Evolutionary conservation across 1,140 invertebrate genomes (phyloP), one percentile per base, ranked within the genome.

Genomic region (Arctopsyche grandis): DNA sequence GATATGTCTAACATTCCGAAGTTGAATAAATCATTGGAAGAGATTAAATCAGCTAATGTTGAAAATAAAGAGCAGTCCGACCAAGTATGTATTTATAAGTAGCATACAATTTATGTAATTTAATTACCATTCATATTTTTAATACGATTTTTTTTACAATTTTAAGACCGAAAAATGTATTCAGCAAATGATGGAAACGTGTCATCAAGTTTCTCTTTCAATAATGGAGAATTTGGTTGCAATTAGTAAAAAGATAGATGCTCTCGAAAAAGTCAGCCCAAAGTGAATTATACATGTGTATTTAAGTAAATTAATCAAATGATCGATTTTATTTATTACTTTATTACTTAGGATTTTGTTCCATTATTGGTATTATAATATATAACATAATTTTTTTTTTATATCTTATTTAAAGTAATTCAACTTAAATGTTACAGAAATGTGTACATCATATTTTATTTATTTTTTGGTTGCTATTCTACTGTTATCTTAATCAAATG

Each of bases 61-160:
- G 81, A 82, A 74, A 80, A 77, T 63, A 82, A 80, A 58, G 81
- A 82, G n/a, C 79, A 82, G 14, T 80, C 79, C 66, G 81, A 82
- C 44, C 79, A 78, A 38, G 80, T 81, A 60, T 58, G 38, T 9
- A 26, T 76, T 29, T 60, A 29, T 46, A 75, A 63, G 4, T 7
- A 16, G n/a, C n/a, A n/a, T n/a, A 26, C 29, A 69, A 48, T 38
- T 73, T 46, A 5, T 69, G 26, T 21, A 24, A 16, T 69, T 14
- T 3, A 69, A 69, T 12, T 74, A 48, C 7, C 9, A 24, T 74
- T 48, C n/a, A 46, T 7, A 48, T 74, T 38, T n/a, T 19, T 21
- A 74, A 14, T 48, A 52, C n/a, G 9, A 21, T 75, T 58, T 56
- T 58, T 38, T 75, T 19, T 56, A 52, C 14, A 69, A 48, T 48